Base-by-base conservation (phyloP, 1,140 invertebrate species). In the Drosophila leontia region DNA sequence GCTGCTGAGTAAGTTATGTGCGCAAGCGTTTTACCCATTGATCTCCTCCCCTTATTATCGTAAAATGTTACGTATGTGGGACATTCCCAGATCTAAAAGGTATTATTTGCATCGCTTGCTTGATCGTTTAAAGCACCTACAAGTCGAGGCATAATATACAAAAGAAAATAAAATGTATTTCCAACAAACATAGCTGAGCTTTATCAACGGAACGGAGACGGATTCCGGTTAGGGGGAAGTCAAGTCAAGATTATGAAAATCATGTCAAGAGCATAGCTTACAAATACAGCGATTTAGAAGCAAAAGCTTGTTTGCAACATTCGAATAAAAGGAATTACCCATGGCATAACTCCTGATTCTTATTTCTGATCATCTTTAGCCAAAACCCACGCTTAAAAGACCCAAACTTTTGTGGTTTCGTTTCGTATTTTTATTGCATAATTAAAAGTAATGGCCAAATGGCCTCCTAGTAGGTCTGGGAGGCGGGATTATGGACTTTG, bases 401-500 rank as follows among this genome's bases (percentile, higher is more conserved):
- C 26, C 35, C 53, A 56, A 39, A 55, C 17, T 23, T 19, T 23
- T 34, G 7, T 15, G 1, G 4, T 53, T 74, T 71, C 11, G 15
- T 29, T 55, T 69, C 12, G 11, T 42, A 61, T 41, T 51, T 78
- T 69, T 78, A 69, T 77, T 67, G 70, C 70, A 37, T 72, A 72
- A 60, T 72, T 32, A 32, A 50, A 42, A 34, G 26, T 72, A 59
- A 41, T 55, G 29, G 9, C n/a, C 19, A 50, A 50, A 35, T 35
- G 26, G 9, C 37, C 29, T n/a, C 26, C 19, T 35, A 32, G 17
- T 75, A 63, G 13, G 17, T 41, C 12, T 59, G 42, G 11, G 29
- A 45, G 32, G 19, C 17, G 34, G 96, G 96, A 92, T 96, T 94
- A 8, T 94, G 93, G 0, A 97, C 94, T 91, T 95, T 95, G 9